Base-by-base conservation (phyloP, 2,888 invertebrate genomes). In the Noctua pronuba region DNA sequence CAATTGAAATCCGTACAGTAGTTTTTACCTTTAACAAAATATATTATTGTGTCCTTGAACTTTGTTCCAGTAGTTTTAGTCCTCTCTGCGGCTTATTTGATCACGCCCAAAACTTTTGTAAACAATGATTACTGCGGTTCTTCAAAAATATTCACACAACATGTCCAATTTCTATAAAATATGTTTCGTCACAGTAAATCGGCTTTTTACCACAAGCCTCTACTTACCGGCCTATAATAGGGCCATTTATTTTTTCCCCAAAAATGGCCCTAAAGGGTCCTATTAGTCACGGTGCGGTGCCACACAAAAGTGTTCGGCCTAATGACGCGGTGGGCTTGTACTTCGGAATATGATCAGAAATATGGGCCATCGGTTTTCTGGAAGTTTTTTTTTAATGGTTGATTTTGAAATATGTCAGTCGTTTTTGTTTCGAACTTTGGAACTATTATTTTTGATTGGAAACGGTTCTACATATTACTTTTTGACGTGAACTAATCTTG, bases 261-360 rank as follows among this genome's bases (percentile, higher is more conserved):
- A 91, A 92, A 93, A 93, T 91, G 90, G 91, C 92, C 88, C 91
- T 92, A 94, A 94, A 94, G 94, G 95, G 91, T 91, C 94, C 92
- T 95, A 96, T 96, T 96, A 95, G 96, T 94, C 91, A 94, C 94
- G 95, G 92, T 91, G 91, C 92, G 92, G 91, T 94, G 93, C 90
- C 89, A 90, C 89, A 93, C 92, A 91, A 92, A 92, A 92, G 91
- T 91, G 84, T 88, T 86, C 88, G 74, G 79, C 79, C 88, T 91
- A 87, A 88, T 88, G 92, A 91, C 90, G 88, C 86, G 90, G 88
- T 88, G 82, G 87, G 88, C 88, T 88, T 88, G 88, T 85, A 83
- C 82, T 80, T 85, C 73, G 79, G 80, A 81, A 85, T 84, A 88
- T 88, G 82, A 88, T 88, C 86, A 88, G 76, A 88, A 88, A 86